These are phyloP conservation scores for Phaenicophaeus curvirostris DNA, from an alignment of 2,797 vertebrate species.

Conservation along the genomic window DNA sequence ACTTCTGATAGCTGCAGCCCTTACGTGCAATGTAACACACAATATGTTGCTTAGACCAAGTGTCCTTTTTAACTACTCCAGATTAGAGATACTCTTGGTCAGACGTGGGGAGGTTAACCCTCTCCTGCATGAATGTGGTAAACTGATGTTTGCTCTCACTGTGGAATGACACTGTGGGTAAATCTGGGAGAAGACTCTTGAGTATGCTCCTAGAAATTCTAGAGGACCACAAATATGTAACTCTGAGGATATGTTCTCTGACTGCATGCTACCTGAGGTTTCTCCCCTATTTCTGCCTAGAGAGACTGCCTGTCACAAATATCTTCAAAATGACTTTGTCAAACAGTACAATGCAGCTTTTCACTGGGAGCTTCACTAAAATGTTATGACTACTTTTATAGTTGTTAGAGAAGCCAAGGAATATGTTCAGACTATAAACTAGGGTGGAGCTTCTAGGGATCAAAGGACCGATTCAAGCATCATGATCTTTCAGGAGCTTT, in stretches of 20 bases:
- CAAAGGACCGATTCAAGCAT: neutral
- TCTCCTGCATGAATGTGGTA: neutral
- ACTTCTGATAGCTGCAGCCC: neutral
- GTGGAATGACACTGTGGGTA: neutral
- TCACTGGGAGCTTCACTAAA: neutral
- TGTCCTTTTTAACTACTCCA: neutral
- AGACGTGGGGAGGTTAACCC: neutral
- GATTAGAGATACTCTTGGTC: neutral
- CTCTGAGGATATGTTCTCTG: neutral
- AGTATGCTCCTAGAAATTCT: neutral
- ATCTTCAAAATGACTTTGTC: neutral
- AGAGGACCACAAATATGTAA: neutral
- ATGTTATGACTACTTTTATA: neutral
- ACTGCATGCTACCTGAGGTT: neutral
- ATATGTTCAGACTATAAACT: neutral
- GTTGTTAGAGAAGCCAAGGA: neutral
- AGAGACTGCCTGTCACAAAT: neutral
- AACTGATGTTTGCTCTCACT: neutral
- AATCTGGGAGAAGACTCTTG: neutral
- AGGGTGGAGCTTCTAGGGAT: neutral
- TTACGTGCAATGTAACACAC: fast-evolving
- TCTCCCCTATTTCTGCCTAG: neutral
- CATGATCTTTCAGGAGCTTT: neutral
- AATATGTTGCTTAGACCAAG: neutral
- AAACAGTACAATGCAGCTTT: neutral